Conservation (phyloP, 2,888 invertebrate species). For the Eilema griseolum region DNA sequence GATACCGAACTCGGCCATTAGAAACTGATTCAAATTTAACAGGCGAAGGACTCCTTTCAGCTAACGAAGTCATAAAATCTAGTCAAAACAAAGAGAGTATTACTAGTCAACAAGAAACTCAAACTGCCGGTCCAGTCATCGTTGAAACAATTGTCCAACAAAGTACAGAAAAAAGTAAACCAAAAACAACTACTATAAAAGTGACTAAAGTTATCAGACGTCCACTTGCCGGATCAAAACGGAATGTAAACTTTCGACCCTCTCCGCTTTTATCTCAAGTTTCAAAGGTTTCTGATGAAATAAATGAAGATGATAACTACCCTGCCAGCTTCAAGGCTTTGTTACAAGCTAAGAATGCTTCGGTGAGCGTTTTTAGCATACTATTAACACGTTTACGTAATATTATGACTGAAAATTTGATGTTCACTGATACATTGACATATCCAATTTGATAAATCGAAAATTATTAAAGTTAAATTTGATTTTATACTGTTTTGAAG, state of each 20-base stretch:
- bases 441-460: not conserved
- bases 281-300: slow-evolving; percentile 77
- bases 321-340: slow-evolving; percentile 89
- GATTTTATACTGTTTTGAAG: not conserved
- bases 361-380: slow-evolving; percentile 67
- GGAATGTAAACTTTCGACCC: slow-evolving; percentile 63
- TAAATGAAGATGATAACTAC: slow-evolving; percentile 89
- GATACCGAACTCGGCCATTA: slow-evolving; percentile 69
- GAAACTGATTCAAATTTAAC: slow-evolving; percentile 80
- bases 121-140: slow-evolving; percentile 55
- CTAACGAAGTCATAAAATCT: slow-evolving; percentile 73
- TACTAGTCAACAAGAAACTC: slow-evolving; percentile 75
- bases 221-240: slow-evolving; percentile 59
- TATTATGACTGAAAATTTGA: not conserved
- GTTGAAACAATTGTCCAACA: slow-evolving; percentile 61
- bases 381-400: slow-evolving; percentile 18
- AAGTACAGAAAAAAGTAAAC: slow-evolving; percentile 65
- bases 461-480: slow-evolving; percentile 1
- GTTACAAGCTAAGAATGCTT: slow-evolving; percentile 87
- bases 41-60: slow-evolving; percentile 68
- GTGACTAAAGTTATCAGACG: slow-evolving; percentile 71
- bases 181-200: slow-evolving; percentile 66
- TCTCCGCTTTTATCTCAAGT: slow-evolving; percentile 53
- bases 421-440: not conserved
- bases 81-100: slow-evolving; percentile 71